These are phyloP conservation scores for Drosophila neotestacea DNA, from an alignment of 2,888 invertebrate genomes.

Conservation along the genomic window DNA sequence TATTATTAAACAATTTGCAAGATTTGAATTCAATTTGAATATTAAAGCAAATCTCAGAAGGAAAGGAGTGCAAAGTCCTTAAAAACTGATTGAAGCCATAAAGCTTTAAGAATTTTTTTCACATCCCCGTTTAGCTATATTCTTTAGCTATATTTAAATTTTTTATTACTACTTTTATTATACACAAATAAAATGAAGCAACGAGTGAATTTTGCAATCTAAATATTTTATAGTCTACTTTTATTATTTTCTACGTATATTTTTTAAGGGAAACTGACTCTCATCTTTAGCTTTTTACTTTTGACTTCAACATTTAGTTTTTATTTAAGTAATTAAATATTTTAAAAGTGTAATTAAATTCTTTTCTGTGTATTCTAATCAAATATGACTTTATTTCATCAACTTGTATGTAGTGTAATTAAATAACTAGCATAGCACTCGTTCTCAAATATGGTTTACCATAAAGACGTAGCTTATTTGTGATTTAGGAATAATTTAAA, in stretches of 20 bases:
- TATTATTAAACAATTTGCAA: slow-evolving; percentile 8
- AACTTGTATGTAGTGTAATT: slow-evolving; percentile 20
- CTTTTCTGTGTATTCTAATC: not conserved
- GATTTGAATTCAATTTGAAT: not conserved
- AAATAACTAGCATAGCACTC: slow-evolving; percentile 21
- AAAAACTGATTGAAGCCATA: no score
- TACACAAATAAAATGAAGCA: not conserved
- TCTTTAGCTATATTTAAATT: not conserved
- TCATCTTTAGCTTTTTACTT: no score
- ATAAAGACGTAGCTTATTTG: slow-evolving; percentile 40
- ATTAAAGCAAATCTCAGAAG: not conserved
- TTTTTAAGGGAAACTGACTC: no score
- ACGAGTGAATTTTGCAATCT: not conserved
- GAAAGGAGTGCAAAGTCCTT: not conserved
- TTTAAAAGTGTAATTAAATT: not conserved
- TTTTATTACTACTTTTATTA: not conserved
- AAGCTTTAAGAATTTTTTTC: no score
- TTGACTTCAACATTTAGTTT: not conserved
- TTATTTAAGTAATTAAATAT: not conserved
- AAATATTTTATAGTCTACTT: not conserved
- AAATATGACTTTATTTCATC: not conserved
- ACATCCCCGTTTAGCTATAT: not conserved
- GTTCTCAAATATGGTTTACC: slow-evolving; percentile 6
- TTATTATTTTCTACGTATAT: not conserved
- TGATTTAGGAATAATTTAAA: slow-evolving; percentile 46